A percentile compares a stretch with the other conserved stretches of the same genome.
phyloP scores from a whole-genome alignment of 2,888 invertebrate species.

The Diabrotica balteata region DNA sequence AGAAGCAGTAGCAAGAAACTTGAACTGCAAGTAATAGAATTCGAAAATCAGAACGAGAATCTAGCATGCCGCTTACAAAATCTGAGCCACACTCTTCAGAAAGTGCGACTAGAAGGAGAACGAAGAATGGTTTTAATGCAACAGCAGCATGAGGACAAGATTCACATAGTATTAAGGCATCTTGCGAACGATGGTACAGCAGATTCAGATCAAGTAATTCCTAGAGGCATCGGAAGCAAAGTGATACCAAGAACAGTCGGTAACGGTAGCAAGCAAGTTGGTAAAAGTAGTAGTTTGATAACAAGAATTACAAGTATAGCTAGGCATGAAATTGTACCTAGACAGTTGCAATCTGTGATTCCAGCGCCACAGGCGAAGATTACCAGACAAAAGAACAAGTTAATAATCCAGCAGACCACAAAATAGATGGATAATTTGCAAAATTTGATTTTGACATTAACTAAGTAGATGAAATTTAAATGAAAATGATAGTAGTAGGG shows the following conservation, averaged over 20 bases:
- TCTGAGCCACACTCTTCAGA: conserved; percentile 72
- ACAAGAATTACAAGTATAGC: conserved; percentile 62
- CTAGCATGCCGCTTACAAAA: conserved; percentile 75
- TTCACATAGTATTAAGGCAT: conserved; percentile 67
- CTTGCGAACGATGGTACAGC: conserved; percentile 52
- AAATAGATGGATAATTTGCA: conserved; percentile 42
- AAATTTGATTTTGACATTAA: too few species aligned
- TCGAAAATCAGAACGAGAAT: conserved; percentile 74
- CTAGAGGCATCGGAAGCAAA: conserved; percentile 37
- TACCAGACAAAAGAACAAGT: conserved; percentile 82
- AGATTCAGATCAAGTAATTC: conserved; percentile 38
- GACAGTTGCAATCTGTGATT: conserved; percentile 70
- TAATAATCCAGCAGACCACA: conserved; percentile 76
- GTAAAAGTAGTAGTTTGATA: conserved; percentile 63
- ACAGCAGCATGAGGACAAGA: conserved; percentile 70
- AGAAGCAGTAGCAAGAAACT: conserved; percentile 63
- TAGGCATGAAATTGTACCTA: conserved; percentile 59
- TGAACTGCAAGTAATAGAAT: conserved; percentile 75
- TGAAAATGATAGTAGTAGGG: too few species aligned
- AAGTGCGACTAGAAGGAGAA: conserved; percentile 71
- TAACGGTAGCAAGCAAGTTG: conserved; percentile 53
- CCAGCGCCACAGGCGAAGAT: conserved; percentile 77
- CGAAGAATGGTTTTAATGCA: conserved; percentile 67
- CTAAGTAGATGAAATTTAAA: too few species aligned
- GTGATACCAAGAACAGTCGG: conserved; percentile 45